Evolutionary conservation across 2,113 vertebrate genomes (phyloP), one percentile per base, ranked within the genome.

Genomic region (Tragulus kanchil): DNA sequence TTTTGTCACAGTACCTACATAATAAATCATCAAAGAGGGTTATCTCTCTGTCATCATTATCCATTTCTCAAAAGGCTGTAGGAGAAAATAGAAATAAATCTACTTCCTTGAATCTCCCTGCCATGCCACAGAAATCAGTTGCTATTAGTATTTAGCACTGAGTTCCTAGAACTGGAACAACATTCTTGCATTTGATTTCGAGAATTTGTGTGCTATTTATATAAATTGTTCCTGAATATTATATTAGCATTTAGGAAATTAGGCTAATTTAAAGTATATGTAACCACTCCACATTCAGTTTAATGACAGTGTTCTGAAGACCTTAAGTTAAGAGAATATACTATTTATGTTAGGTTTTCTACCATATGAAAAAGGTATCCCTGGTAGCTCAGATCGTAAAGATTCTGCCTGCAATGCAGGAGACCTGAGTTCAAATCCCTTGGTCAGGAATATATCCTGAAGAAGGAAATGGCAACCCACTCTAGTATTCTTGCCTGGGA

Each of bases 101-200:
- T 4, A 13, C 85, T 90, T 36, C 77, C 14, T 36, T 64, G 54
- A 81, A 13, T 19, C 31, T 61, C 77, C 78, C 25, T 92, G 25
- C 64, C 73, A 42, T 75, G 54, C 54, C 31, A 13, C 19, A 90
- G 0, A 3, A 73, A 4, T 61, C 6, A 59, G 1, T 83, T 97
- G 8, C 11, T 90, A 25, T 73, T 36, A 73, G 13, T 73, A 73
- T 82, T 65, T 52, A 67, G 14, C 0, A 17, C 14, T 62, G 3
- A 65, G 50, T 83, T 26, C 89, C 54, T 58, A 9, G 19, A 52
- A 81, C 42, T 69, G 28, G 9, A 61, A 61, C 14, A 82, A 65
- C 36, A 36, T 36, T 36, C 69, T 56, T 83, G 69, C 36, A 11
- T 56, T 97, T 93, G 85, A 9, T 14, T 97, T 97, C 95, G 81